Base-by-base conservation (phyloP, 1,140 invertebrate species). In the Helicoverpa armigera region DNA sequence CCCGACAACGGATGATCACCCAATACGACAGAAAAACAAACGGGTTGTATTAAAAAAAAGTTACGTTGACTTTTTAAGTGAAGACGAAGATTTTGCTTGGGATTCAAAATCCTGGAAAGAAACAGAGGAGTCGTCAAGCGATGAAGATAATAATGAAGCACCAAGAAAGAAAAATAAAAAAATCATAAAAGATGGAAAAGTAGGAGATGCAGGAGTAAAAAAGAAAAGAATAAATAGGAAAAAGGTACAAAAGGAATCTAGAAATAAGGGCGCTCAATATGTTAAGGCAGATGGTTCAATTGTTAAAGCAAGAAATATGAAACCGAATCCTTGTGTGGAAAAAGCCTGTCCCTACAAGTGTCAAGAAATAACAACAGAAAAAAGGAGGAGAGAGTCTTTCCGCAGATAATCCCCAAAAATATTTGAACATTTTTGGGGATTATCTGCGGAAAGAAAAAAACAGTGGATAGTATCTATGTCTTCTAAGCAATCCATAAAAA, bases 321-420 rank as follows among this genome's bases (percentile, higher is more conserved):
- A 81, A 77, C 65, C 74, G 1, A 82, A 82, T 63, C 80, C 80
- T 63, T 82, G 80, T 35, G 0, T 65, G 13, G 72, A 63, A 63
- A 80, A 80, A 72, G 60, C n/a, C 2, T 83, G 81, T 72, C 72
- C 72, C 43, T 70, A 77, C 29, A 77, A 76, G 5, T 83, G 81
- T 61, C n/a, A 1, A 48, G 48, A 63, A 72, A 77, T 80, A 63
- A 31, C 50, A 1, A 2, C n/a, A 76, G 10, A 29, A 76, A 76
- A 70, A 80, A 76, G 80, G 5, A 61, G 1, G 3, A n/a, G n/a
- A n/a, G n/a, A n/a, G n/a, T n/a, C n/a, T n/a, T n/a, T n/a, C n/a
- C n/a, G n/a, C n/a, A n/a, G n/a, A n/a, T n/a, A n/a, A n/a, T n/a
- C n/a, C n/a, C n/a, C n/a, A n/a, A n/a, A 18, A 0, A 77, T 82